Conservation (phyloP, 1,140 invertebrate genomes). For the Episyrphus balteatus region DNA sequence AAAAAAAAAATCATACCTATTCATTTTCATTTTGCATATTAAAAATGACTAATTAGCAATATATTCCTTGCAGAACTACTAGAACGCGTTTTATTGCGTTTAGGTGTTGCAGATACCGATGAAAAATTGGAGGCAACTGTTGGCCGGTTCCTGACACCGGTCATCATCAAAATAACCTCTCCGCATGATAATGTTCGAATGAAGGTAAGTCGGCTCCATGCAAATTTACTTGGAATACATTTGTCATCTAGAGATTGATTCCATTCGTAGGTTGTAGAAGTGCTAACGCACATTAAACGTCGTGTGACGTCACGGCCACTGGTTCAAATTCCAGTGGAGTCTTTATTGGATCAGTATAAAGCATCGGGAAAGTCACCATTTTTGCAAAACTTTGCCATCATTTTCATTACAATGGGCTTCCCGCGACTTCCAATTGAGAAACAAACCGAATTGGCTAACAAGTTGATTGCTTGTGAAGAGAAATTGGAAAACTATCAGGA, state of each 20-base stretch:
- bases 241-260: not conserved
- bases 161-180: constrained; percentile 78
- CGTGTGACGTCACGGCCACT: constrained; percentile 70
- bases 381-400: constrained; percentile 83
- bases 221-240: not conserved
- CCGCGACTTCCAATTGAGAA: constrained; percentile 63
- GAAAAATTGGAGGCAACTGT: constrained; percentile 74
- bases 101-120: constrained; percentile 79
- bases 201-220: constrained; percentile 44
- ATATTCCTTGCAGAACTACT: constrained; percentile 50
- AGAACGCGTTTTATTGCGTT: constrained; percentile 77
- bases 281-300: constrained; percentile 87
- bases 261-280: constrained; percentile 67
- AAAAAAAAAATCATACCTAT: not conserved
- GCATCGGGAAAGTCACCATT: constrained; percentile 24
- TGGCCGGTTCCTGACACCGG: constrained; percentile 77
- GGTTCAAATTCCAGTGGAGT: constrained; percentile 80
- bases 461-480: constrained; percentile 64
- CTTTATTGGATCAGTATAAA: constrained; percentile 68
- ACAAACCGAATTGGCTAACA: constrained; percentile 64
- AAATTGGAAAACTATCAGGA: constrained; percentile 79
- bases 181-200: constrained; percentile 72
- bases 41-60: not conserved
- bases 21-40: not conserved
- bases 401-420: constrained; percentile 88